Evolutionary conservation across 2,888 invertebrate genomes (phyloP).

Genomic region (Hirtodrosophila cameraria): DNA sequence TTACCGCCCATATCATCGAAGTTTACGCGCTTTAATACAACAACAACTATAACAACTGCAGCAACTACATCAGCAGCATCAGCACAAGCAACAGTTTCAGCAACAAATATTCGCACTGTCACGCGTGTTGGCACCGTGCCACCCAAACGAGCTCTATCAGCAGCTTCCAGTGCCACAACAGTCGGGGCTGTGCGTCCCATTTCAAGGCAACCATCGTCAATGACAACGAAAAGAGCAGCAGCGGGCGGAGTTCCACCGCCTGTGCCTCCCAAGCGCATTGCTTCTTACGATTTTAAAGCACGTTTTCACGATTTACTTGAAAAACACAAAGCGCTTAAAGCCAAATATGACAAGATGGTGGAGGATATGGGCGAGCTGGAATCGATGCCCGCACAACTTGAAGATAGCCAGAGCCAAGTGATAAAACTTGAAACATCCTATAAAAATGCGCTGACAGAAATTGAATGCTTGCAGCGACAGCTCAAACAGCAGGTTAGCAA

Average conservation of each 20-base stretch:
- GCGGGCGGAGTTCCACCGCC: too few relatives aligned
- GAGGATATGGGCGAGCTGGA: conserved; percentile 85
- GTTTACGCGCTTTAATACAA: conserved; percentile 58
- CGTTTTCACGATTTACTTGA: conserved; percentile 87
- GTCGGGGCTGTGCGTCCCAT: conserved; percentile 11
- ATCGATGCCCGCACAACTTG: conserved; percentile 85
- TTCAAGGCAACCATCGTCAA: conserved; percentile 3
- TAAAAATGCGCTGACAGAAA: conserved; percentile 71
- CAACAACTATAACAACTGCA: neutral
- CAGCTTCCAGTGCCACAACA: neutral
- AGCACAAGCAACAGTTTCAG: neutral
- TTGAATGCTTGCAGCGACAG: conserved; percentile 77
- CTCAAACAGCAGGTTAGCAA: conserved; percentile 72
- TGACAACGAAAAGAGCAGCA: conserved; percentile 28
- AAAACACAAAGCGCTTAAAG: conserved; percentile 86
- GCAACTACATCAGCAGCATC: conserved; percentile 5
- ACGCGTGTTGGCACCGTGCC: conserved; percentile 8
- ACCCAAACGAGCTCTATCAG: conserved; percentile 16
- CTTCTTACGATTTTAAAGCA: conserved; percentile 88
- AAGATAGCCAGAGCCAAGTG: conserved; percentile 83
- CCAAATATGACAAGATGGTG: conserved; percentile 85
- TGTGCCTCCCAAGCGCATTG: conserved; percentile 84
- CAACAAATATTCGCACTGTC: neutral
- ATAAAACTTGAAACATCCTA: conserved; percentile 75
- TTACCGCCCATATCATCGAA: conserved; percentile 79